These are phyloP conservation scores for Alcedo atthis DNA, from an alignment of 2,797 vertebrate species.

Conservation along the genomic window DNA sequence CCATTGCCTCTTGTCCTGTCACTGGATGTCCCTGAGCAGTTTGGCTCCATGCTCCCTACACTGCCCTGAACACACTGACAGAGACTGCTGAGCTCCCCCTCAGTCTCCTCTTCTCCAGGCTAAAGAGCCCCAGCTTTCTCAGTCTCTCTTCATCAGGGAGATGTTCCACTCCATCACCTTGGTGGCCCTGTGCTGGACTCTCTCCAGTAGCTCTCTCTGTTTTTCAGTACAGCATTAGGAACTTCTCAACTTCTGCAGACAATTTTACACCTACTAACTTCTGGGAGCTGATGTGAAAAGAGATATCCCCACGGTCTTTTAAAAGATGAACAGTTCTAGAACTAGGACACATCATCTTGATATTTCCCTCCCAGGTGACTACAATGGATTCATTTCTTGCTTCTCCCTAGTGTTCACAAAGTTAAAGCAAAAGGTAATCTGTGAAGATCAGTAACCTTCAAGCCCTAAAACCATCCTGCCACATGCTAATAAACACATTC, in stretches of 20 bases:
- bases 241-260: not conserved
- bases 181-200: too few relatives aligned
- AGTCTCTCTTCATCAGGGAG: too few relatives aligned
- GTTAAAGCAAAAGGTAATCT: not conserved
- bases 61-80: too few relatives aligned
- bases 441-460: not conserved
- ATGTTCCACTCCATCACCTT: too few relatives aligned
- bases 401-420: not conserved
- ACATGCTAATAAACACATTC: fast-evolving
- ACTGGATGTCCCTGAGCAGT: too few relatives aligned
- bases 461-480: not conserved
- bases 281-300: not conserved
- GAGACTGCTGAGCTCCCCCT: too few relatives aligned
- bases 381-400: not conserved
- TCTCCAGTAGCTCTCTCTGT: too few relatives aligned
- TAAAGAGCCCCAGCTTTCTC: too few relatives aligned
- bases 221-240: not conserved
- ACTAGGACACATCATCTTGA: not conserved
- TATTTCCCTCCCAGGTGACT: not conserved
- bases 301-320: not conserved
- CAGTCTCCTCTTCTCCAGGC: too few relatives aligned
- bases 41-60: too few relatives aligned
- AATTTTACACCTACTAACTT: not conserved
- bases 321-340: not conserved
- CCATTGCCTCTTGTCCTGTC: too few relatives aligned